A percentile compares a stretch with the other conserved stretches of the same genome.
phyloP scores from a whole-genome alignment of 2,888 invertebrate species.

The Chalcosyrphus nemorum region DNA sequence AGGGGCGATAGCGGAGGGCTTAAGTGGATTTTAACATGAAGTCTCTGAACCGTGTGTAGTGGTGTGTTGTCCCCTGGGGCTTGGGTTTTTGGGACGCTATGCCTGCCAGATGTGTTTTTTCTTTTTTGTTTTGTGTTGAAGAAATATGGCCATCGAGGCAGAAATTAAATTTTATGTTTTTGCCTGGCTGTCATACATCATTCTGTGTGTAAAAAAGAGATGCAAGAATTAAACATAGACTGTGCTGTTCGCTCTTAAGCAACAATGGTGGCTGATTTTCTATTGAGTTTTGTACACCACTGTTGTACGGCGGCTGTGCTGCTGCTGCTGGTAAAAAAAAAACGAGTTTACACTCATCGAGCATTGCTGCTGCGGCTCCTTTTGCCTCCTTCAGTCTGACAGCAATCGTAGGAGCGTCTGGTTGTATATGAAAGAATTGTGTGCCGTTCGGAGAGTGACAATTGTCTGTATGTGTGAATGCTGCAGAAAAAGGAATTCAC shows the following conservation, averaged over 20 bases:
- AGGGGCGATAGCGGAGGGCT: constrained; percentile 41
- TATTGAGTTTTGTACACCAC: constrained; percentile 57
- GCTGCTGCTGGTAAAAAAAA: neutral
- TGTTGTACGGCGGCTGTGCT: constrained; percentile 39
- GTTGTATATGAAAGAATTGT: constrained; percentile 41
- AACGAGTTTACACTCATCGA: constrained; percentile 41
- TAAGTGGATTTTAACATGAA: constrained; percentile 21
- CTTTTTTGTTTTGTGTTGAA: constrained; percentile 40
- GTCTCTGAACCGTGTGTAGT: constrained; percentile 20
- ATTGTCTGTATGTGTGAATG: constrained; percentile 36
- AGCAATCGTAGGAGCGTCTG: constrained; percentile 75
- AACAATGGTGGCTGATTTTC: constrained; percentile 30
- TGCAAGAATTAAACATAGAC: neutral
- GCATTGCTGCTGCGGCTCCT: constrained; percentile 51
- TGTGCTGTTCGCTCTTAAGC: constrained; percentile 5
- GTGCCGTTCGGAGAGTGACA: constrained; percentile 12
- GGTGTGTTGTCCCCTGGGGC: constrained; percentile 53
- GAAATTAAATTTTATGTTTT: constrained; percentile 46
- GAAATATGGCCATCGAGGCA: constrained; percentile 67
- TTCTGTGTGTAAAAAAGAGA: constrained; percentile 20
- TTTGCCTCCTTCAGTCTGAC: constrained; percentile 74
- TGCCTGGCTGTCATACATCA: neutral
- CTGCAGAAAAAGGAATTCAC: constrained; percentile 44
- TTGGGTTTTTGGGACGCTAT: constrained; percentile 69
- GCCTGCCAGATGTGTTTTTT: constrained; percentile 79